Evolutionary conservation across 2,888 invertebrate species (phyloP), one percentile per base, ranked within the genome.

Genomic region (Chymomyza amoena): DNA sequence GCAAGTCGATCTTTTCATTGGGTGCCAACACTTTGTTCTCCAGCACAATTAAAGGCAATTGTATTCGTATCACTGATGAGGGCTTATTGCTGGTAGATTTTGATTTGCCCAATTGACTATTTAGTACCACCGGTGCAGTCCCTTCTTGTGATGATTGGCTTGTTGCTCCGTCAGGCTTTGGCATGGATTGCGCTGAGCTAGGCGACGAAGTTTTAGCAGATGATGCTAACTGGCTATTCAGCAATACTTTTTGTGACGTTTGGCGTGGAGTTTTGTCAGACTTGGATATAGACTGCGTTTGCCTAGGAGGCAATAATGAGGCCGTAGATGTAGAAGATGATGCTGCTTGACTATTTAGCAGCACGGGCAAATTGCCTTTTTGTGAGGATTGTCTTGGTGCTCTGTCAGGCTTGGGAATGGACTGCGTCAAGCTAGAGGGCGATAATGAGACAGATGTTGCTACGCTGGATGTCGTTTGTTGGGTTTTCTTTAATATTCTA

Each of bases 11-110:
- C 76, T 90, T 90, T 67, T 91, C 91, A 32, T 88, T 77, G 7
- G 89, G 89, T 0, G 90, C 80, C 16, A 91, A 68, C 1, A 91
- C 85, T 72, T 91, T 91, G 54, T 90, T 89, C 52, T 91, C 91
- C 64, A 91, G 73, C 28, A 91, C 91, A 77, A 89, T 85, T 1
- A 90, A 70, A 7, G 75, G 81, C 36, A 69, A 65, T 9, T 73
- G 62, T 39, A 0, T 66, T 51, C 9, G 62, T 66, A 20, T 63
- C 66, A 20, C 28, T n/a, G n/a, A 13, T 61, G 62, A 7, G 50
- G 25, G 20, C 18, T 3, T 2, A 25, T 63, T 28, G 50, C 59
- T 39, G 5, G 39, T 28, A 60, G 75, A 78, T 51, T 20, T 68
- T n/a, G 70, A 64, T 51, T 71, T 80, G 18, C 76, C 76, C 72